Conservation (phyloP, 2,888 invertebrate genomes). For the Congeria kusceri region DNA sequence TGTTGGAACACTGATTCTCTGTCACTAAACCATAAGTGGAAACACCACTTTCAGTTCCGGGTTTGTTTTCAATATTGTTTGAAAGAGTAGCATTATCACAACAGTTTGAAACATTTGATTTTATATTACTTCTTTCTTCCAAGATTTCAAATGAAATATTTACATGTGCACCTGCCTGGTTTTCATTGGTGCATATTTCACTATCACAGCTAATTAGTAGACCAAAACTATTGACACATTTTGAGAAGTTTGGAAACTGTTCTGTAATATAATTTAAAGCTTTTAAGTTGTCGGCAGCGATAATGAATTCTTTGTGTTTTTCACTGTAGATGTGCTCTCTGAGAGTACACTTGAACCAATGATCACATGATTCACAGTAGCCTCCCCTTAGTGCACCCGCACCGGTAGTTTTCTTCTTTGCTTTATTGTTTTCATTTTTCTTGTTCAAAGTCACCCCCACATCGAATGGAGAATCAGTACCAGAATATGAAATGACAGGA, state of each 20-base stretch:
- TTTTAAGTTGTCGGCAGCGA: slow-evolving; percentile 56
- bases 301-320: slow-evolving; percentile 66
- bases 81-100: too few relatives aligned
- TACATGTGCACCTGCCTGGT: too few relatives aligned
- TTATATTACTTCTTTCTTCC: too few relatives aligned
- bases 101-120: too few relatives aligned
- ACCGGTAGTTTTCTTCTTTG: slow-evolving; percentile 54
- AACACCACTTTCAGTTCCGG: too few relatives aligned
- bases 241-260: slow-evolving; percentile 56
- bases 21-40: too few relatives aligned
- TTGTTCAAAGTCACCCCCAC: slow-evolving; percentile 62
- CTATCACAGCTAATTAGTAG: slow-evolving; percentile 5
- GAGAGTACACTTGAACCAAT: slow-evolving; percentile 69
- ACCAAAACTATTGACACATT: slow-evolving; percentile 54
- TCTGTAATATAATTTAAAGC: slow-evolving; percentile 54
- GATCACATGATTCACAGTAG: slow-evolving; percentile 72
- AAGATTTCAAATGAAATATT: too few relatives aligned
- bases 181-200: too few relatives aligned
- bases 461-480: slow-evolving; percentile 69
- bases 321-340: slow-evolving; percentile 67
- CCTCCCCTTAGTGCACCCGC: slow-evolving; percentile 55
- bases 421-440: slow-evolving; percentile 52
- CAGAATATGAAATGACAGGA: slow-evolving; percentile 62
- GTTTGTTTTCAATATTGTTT: too few relatives aligned
- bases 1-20: too few relatives aligned